Evolutionary conservation across 2,113 vertebrate species (phyloP), one percentile per base, ranked within the genome.

Genomic region (Hyaena hyaena): DNA sequence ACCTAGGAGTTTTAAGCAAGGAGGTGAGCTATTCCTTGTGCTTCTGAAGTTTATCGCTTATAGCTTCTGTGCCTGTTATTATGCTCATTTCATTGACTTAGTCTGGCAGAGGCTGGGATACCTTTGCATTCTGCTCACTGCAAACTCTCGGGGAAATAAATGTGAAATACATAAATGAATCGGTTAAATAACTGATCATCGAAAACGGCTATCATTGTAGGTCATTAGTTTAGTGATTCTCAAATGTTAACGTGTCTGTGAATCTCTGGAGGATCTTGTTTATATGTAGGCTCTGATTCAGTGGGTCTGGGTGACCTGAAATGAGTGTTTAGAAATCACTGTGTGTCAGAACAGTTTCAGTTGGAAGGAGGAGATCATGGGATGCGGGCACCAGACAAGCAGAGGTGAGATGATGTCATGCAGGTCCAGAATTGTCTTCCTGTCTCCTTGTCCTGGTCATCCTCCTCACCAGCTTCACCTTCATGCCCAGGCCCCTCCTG

Each of bases 401-500:
- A 16, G 58, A 92, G 15, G 53, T 63, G 82, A 53, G 53, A 39
- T 90, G 24, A 48, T 15, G 0, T 31, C 53, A 55, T 58, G 8
- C 26, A 45, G 24, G 19, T 17, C 26, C 68, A 28, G 48, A 14
- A 2, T 39, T 45, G 68, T 58, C 28, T 16, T 88, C 48, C n/a
- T 68, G 39, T 73, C 53, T 84, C 63, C 63, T 0, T 5, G 24
- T 28, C 79, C 28, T n/a, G 10, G 35, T 66, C n/a, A 3, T 53
- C 45, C 31, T 63, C 5, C 6, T 24, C 55, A 74, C 21, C 33
- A 5, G 26, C 19, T 55, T 61, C 19, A 17, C 50, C 33, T 24
- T 50, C n/a, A 39, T 0, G 0, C 14, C 1, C 48, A 2, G 23
- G 24, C 6, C 10, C 12, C 19, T 35, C 10, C 0, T 15, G 48